Evolutionary conservation across 2,888 invertebrate genomes (phyloP), one percentile per base, ranked within the genome.

Genomic region (Liposcelis brunnea): DNA sequence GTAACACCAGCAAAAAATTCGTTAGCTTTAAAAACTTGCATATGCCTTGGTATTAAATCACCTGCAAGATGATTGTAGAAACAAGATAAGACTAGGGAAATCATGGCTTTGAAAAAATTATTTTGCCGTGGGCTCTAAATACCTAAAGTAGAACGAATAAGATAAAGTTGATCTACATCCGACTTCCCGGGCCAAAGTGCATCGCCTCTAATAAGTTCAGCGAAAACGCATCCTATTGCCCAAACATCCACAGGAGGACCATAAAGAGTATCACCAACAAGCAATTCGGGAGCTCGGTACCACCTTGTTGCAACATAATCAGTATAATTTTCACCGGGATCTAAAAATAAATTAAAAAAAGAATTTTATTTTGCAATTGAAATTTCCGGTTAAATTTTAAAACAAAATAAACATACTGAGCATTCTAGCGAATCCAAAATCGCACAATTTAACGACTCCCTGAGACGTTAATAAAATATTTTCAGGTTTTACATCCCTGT

Each of bases 271-370:
- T 98, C 97, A 0, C 97, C 98, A 0, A 98, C 97, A 40, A 98
- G 71, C 18, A 98, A 70, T 62, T 98, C 97, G 0, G 97, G 97
- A 4, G 94, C 87, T 49, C 98, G 72, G 68, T 98, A 98, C 97
- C 97, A 98, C 45, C 97, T 72, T 32, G 98, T 98, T 37, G 97
- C 97, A 52, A 98, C 98, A 64, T 98, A 98, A 66, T 98, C 98
- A 45, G 97, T 98, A 64, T 95, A 98, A 62, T 91, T 89, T 70
- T 97, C 97, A 1, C 89, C 93, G 1, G 94, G 91, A 65, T 81
- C 86, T 79, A 63, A 15, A 65, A 64, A 32, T n/a, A 32, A 10
- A 10, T 32, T 10, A 32, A n/a, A 32, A 10, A 10, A 32, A n/a
- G 10, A n/a, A 32, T 10, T 32, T 32, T 10, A 32, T 32, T 32